Percentiles rank a stretch among this genome's conserved stretches.
These are phyloP conservation scores for Mystacides longicornis DNA, from an alignment of 2,888 invertebrate species.

Conservation along the genomic window DNA sequence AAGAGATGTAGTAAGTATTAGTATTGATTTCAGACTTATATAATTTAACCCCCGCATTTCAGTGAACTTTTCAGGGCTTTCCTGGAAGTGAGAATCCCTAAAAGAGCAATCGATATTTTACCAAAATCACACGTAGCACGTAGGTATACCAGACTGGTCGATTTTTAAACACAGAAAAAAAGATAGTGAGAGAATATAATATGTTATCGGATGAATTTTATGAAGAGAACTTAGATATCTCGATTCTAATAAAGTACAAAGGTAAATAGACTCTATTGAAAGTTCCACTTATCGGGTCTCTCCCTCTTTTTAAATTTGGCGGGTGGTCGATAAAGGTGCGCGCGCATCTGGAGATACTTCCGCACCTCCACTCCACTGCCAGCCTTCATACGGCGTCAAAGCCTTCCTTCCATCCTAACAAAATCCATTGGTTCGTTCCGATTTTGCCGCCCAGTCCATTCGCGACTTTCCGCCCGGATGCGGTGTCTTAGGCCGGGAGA, in stretches of 20 bases:
- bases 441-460: conserved; percentile 7
- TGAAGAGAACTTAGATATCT: background rate
- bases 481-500: conserved; percentile 30
- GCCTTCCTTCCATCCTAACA: background rate
- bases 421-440: background rate
- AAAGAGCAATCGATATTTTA: conserved; percentile 7
- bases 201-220: background rate
- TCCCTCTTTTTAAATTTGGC: conserved; percentile 19
- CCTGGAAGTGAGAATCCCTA: conserved; percentile 8
- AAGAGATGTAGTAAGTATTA: too few species aligned
- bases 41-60: background rate
- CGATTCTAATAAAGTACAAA: background rate
- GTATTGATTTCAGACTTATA: conserved; percentile 1
- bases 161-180: too few species aligned
- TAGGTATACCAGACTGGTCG: too few species aligned
- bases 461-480: conserved; percentile 19
- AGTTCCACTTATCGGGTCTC: conserved; percentile 13
- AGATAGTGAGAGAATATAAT: background rate
- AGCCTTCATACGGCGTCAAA: conserved; percentile 28
- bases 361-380: conserved; percentile 6
- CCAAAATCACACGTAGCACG: background rate
- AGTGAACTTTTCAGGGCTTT: conserved; percentile 3
- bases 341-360: background rate
- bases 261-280: background rate
- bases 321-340: conserved; percentile 10